Evolutionary conservation across 2,113 vertebrate species (phyloP).

Genomic region (Casuarius casuarius): DNA sequence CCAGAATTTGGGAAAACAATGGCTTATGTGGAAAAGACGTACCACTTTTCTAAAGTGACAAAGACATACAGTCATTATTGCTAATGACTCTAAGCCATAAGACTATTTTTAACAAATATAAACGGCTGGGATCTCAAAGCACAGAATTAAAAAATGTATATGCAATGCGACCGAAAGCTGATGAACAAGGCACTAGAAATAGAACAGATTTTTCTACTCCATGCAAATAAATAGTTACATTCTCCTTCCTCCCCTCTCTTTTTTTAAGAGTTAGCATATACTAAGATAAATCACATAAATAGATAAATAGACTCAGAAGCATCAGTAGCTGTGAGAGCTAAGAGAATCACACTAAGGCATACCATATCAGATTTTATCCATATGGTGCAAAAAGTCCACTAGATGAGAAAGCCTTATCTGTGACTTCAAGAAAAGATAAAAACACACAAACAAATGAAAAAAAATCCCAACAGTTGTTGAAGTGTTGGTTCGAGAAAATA

Average conservation of each 20-base stretch:
- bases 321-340: neutral
- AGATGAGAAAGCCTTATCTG: constrained; percentile 1
- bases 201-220: neutral
- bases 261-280: neutral
- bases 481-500: constrained; percentile 12
- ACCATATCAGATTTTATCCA: constrained; percentile 1
- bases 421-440: constrained; percentile 39
- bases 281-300: neutral
- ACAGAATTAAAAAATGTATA: neutral
- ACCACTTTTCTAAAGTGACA: neutral
- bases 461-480: neutral
- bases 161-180: neutral
- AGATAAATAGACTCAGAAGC: neutral
- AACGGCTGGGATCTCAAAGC: neutral
- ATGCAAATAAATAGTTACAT: neutral
- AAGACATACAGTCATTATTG: neutral
- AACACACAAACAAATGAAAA: neutral
- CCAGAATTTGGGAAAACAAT: neutral
- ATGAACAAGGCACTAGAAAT: neutral
- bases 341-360: neutral
- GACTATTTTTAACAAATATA: neutral
- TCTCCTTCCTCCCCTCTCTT: neutral
- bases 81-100: neutral
- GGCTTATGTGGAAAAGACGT: neutral
- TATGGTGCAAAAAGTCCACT: neutral